Evolutionary conservation across 2,797 vertebrate genomes (phyloP).

Genomic region (Silurus aristotelis): DNA sequence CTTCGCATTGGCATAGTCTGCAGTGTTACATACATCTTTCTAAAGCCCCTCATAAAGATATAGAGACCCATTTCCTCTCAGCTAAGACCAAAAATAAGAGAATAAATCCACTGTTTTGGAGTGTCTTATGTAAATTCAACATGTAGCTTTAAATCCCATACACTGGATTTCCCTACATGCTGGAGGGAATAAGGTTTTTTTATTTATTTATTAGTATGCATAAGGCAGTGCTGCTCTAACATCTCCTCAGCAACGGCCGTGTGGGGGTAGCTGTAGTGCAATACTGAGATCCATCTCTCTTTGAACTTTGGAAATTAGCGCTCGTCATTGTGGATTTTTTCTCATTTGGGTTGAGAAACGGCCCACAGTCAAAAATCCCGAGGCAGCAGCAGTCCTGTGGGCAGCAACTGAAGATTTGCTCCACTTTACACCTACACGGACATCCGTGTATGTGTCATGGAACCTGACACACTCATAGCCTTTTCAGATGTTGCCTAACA

Average conservation of each 20-base stretch:
- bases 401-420: not conserved
- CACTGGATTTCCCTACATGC: not conserved
- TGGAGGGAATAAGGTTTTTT: not conserved
- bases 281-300: not conserved
- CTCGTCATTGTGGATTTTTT: not conserved
- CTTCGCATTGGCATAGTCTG: not conserved
- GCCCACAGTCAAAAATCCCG: not conserved
- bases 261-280: not conserved
- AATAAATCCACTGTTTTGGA: not conserved
- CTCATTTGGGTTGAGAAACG: not conserved
- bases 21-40: not conserved
- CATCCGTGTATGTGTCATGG: not conserved
- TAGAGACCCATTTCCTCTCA: not conserved
- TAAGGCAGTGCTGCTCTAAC: not conserved
- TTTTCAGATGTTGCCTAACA: not conserved
- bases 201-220: constrained; percentile 20
- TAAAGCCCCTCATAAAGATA: not conserved
- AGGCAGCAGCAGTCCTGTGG: not conserved
- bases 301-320: not conserved
- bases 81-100: not conserved
- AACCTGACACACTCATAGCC: not conserved
- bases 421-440: not conserved
- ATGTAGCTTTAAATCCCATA: not conserved
- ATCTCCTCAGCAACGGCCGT: constrained; percentile 11
- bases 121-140: not conserved